These are phyloP conservation scores for Gadus chalcogrammus DNA, from an alignment of 2,113 vertebrate species.

Conservation along the genomic window DNA sequence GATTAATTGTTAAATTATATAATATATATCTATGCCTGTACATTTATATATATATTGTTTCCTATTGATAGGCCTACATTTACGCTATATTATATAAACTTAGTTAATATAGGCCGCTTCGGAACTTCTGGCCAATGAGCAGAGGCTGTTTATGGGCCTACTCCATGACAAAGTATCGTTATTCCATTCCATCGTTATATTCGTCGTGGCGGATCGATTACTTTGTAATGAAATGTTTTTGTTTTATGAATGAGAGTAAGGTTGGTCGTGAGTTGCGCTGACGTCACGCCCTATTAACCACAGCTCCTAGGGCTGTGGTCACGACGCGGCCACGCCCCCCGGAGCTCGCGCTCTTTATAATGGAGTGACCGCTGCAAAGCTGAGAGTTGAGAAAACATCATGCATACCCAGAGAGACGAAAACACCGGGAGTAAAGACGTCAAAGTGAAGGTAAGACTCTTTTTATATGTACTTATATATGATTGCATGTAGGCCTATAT, in stretches of 20 bases:
- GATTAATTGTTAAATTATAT: too few species aligned
- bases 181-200: too few species aligned
- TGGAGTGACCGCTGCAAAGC: conserved; percentile 31
- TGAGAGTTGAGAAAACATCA: conserved; percentile 30
- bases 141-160: too few species aligned
- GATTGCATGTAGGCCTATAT: too few species aligned
- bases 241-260: conserved; percentile 62
- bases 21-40: too few species aligned
- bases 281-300: conserved; percentile 52
- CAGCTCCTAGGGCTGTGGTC: conserved; percentile 44
- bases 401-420: conserved; percentile 32
- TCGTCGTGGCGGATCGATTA: not conserved
- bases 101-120: too few species aligned
- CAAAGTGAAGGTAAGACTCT: conserved; percentile 47
- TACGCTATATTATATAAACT: too few species aligned
- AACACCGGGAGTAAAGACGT: conserved; percentile 32
- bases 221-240: not conserved
- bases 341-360: conserved; percentile 64
- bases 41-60: too few species aligned
- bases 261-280: conserved; percentile 48
- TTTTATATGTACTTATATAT: too few species aligned
- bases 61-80: too few species aligned
- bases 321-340: conserved; percentile 55
- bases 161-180: too few species aligned
- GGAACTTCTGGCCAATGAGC: too few species aligned